Conservation (phyloP, 2,888 invertebrate species). For the Drosophila paramelanica region DNA sequence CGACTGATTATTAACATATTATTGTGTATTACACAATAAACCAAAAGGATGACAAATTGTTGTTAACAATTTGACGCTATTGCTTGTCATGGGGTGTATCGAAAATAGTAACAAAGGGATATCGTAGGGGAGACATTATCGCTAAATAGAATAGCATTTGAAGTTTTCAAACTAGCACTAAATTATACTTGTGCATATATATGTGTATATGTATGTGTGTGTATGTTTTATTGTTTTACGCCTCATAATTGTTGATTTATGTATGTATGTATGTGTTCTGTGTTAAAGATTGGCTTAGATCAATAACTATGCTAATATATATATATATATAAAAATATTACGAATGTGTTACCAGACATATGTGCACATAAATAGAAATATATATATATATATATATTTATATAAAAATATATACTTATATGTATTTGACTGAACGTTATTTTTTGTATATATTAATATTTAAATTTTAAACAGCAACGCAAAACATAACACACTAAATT, state of each 20-base stretch:
- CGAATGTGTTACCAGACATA: constrained; percentile 17
- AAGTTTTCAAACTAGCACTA: constrained; percentile 11
- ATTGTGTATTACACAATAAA: constrained; percentile 63
- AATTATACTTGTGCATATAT: constrained; percentile 7
- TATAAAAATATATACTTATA: constrained; percentile 39
- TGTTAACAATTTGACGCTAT: constrained; percentile 31
- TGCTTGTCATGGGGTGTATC: constrained; percentile 40
- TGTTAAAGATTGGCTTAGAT: constrained; percentile 49
- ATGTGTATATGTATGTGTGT: constrained; percentile 12
- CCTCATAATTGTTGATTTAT: constrained; percentile 49
- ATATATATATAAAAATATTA: constrained; percentile 17
- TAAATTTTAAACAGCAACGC: constrained; percentile 55
- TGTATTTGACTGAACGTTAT: constrained; percentile 78
- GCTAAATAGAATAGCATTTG: constrained; percentile 7
- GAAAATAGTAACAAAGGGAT: constrained; percentile 21
- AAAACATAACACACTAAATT: constrained; percentile 18
- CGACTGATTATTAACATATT: constrained; percentile 79
- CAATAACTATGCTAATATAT: constrained; percentile 38
- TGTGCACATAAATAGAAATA: constrained; percentile 20
- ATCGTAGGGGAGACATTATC: constrained; percentile 59
- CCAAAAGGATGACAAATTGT: constrained; percentile 36
- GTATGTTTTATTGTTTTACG: constrained; percentile 18
- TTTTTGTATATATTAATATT: constrained; percentile 72
- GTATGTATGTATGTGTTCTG: constrained; percentile 43
- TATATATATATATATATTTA: constrained; percentile 18